These are phyloP conservation scores for Aricia agestis DNA, from an alignment of 1,140 invertebrate genomes.

Conservation along the genomic window DNA sequence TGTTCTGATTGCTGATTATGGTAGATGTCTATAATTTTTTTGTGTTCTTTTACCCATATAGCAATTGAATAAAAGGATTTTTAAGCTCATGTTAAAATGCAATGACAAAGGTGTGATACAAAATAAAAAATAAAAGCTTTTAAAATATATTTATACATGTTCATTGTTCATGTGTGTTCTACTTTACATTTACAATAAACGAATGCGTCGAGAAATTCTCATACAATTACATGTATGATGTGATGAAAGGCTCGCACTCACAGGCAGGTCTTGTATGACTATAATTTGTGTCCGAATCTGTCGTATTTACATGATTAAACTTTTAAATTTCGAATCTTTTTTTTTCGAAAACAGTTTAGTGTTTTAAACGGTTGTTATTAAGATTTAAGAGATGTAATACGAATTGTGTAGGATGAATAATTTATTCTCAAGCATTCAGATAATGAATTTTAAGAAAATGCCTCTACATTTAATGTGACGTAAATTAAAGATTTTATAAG, in stretches of 20 bases:
- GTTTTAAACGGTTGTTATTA: not conserved
- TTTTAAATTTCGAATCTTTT: not conserved
- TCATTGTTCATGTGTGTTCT: not conserved
- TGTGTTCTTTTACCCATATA: too few species aligned
- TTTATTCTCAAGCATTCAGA: not conserved
- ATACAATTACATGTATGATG: conserved; percentile 20
- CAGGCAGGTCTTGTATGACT: conserved; percentile 22
- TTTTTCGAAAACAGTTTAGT: not conserved
- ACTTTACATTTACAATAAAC: conserved; percentile 12
- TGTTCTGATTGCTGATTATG: too few species aligned
- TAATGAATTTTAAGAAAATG: not conserved
- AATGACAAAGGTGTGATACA: not conserved
- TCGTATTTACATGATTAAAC: conserved; percentile 3
- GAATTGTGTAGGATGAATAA: not conserved
- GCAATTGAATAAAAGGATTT: not conserved
- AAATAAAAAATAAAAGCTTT: not conserved
- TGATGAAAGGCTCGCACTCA: conserved; percentile 43
- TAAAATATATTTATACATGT: not conserved
- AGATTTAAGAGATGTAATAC: not conserved
- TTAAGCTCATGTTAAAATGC: not conserved
- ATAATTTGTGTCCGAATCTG: not conserved
- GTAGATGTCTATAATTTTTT: too few species aligned
- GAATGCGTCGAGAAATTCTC: conserved; percentile 6
- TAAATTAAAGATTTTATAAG: not conserved
- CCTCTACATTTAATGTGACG: not conserved